These are phyloP conservation scores for Leptatherina wallacei DNA, from an alignment of 2,797 vertebrate genomes.

Conservation along the genomic window DNA sequence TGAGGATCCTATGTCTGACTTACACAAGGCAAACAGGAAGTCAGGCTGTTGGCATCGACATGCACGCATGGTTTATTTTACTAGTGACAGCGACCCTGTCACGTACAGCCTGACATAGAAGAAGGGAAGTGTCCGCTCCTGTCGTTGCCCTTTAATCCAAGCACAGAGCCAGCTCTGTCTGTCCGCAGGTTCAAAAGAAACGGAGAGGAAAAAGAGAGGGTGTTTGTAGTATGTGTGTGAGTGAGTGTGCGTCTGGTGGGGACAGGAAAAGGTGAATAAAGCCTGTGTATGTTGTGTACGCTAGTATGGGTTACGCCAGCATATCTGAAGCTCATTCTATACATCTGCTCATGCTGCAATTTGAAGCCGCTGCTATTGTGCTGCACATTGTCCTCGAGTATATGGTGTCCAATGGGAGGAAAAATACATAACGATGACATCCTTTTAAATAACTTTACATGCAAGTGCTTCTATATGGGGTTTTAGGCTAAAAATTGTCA, in stretches of 20 bases:
- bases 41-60: constrained; percentile 49
- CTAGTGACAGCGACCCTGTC: constrained; percentile 52
- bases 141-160: constrained; percentile 62
- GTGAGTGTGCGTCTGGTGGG: not conserved
- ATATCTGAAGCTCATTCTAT: constrained; percentile 5
- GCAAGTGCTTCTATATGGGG: constrained; percentile 32
- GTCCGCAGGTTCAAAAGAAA: constrained; percentile 61
- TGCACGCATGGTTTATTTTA: constrained; percentile 54
- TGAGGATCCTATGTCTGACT: constrained; percentile 83
- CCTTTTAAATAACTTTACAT: constrained; percentile 22
- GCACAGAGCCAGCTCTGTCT: constrained; percentile 64
- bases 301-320: not conserved
- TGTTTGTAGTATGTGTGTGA: constrained; percentile 27
- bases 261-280: constrained; percentile 4
- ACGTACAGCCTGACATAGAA: constrained; percentile 43
- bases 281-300: not conserved
- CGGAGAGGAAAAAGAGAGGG: constrained; percentile 29
- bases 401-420: constrained; percentile 12
- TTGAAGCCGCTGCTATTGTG: constrained; percentile 15
- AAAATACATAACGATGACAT: not conserved
- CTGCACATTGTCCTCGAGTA: constrained; percentile 8
- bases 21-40: constrained; percentile 84
- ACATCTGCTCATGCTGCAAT: constrained; percentile 22
- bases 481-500: constrained; percentile 5
- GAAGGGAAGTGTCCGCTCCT: constrained; percentile 57